Evolutionary conservation across 2,888 invertebrate species (phyloP).

Genomic region (Ypsolopha sequella): DNA sequence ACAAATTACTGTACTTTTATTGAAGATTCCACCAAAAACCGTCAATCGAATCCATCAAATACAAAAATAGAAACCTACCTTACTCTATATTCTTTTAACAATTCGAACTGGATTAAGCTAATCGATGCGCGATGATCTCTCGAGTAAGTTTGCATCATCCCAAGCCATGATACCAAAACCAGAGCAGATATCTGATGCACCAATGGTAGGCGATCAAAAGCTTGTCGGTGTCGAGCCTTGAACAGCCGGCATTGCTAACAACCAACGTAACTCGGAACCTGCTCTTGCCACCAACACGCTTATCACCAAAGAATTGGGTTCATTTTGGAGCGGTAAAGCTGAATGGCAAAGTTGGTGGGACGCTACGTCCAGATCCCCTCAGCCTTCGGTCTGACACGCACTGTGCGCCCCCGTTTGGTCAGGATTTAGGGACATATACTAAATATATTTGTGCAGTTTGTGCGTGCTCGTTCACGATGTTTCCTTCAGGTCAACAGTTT

Average conservation of each 20-base stretch:
- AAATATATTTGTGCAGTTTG: constrained; percentile 46
- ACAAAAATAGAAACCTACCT: too few species aligned
- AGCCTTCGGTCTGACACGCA: constrained; percentile 42
- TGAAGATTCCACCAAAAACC: too few species aligned
- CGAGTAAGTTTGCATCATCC: too few species aligned
- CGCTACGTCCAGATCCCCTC: constrained; percentile 16
- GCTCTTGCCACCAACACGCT: not conserved
- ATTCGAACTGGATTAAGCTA: too few species aligned
- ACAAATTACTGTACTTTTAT: too few species aligned
- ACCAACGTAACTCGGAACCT: not conserved
- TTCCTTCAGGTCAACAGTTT: not conserved
- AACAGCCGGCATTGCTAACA: not conserved
- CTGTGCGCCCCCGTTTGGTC: constrained; percentile 44
- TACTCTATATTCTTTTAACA: too few species aligned
- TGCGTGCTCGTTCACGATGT: not conserved
- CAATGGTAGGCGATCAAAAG: too few species aligned
- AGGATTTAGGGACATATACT: constrained; percentile 54
- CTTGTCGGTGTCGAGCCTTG: not conserved
- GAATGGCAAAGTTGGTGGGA: not conserved
- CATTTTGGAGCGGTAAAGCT: not conserved
- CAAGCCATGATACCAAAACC: too few species aligned
- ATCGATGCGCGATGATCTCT: too few species aligned
- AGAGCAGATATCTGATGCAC: too few species aligned
- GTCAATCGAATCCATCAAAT: too few species aligned
- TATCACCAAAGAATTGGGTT: not conserved